Percentiles rank a stretch among this genome's conserved stretches.
Conservation (phyloP, 2,797 vertebrate species). For the Loris lydekkerianus region DNA sequence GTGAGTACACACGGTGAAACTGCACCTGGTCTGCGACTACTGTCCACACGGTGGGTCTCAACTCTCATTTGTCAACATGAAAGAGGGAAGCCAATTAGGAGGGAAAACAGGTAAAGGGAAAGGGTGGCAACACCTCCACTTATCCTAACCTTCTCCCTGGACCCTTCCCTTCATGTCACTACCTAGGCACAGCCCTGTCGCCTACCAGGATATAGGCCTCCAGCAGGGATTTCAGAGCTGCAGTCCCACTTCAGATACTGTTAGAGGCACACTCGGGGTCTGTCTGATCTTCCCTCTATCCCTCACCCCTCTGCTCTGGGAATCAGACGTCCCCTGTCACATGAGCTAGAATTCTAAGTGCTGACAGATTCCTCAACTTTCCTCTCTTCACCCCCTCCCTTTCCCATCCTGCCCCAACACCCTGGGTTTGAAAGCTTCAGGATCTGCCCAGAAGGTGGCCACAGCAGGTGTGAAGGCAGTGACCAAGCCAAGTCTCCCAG, state of each 20-base stretch:
- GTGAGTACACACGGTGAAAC: neutral
- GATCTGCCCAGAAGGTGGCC: neutral
- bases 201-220: neutral
- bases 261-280: neutral
- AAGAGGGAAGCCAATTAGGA: neutral
- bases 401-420: neutral
- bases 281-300: neutral
- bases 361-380: neutral
- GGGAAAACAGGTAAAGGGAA: neutral
- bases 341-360: slow-evolving; percentile 8
- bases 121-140: neutral
- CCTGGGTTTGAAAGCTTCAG: neutral
- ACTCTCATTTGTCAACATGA: neutral
- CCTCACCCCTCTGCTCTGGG: rapidly evolving
- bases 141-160: neutral
- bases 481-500: neutral
- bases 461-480: neutral
- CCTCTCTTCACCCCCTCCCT: neutral
- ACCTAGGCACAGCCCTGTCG: neutral
- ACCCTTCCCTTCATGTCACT: neutral
- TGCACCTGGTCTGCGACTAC: neutral
- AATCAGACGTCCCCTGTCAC: neutral
- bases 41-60: neutral
- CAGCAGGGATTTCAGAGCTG: neutral
- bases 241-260: neutral